These are phyloP conservation scores for Prunella himalayana DNA, from an alignment of 2,113 vertebrate genomes.

Conservation along the genomic window DNA sequence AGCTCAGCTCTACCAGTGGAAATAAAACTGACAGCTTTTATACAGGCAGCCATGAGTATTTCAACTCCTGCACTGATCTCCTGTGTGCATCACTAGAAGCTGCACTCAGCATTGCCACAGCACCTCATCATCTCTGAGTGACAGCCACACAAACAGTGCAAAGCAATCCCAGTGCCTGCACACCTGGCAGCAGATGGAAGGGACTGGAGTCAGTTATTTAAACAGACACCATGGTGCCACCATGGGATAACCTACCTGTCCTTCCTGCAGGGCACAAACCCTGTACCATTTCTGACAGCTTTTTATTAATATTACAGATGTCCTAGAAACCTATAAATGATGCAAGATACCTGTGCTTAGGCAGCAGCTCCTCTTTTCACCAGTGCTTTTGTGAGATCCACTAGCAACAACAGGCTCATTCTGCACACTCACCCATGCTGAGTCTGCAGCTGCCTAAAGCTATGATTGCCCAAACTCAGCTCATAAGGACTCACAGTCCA, in stretches of 20 bases:
- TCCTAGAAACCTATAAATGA: neutral
- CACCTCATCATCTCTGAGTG: neutral
- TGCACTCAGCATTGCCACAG: neutral
- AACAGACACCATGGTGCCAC: neutral
- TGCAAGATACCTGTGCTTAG: neutral
- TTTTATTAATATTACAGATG: neutral
- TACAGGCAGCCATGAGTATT: neutral
- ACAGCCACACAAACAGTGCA: neutral
- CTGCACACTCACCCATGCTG: neutral
- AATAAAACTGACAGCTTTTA: conserved; percentile 1
- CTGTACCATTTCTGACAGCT: neutral
- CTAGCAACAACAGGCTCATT: neutral
- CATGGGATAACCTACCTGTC: neutral
- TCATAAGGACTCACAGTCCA: neutral
- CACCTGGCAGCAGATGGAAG: neutral
- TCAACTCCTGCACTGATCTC: neutral
- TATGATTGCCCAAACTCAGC: neutral
- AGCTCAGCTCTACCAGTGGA: neutral
- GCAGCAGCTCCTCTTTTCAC: neutral
- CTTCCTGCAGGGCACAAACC: neutral
- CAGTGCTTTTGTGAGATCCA: neutral
- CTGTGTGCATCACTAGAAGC: neutral
- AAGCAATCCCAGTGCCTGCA: neutral
- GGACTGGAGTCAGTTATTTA: neutral
- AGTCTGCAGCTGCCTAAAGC: neutral